Percentiles rank a stretch among this genome's conserved stretches.
Evolutionary conservation across 2,888 invertebrate species (phyloP).

Genomic region (Heliconius ismenius): DNA sequence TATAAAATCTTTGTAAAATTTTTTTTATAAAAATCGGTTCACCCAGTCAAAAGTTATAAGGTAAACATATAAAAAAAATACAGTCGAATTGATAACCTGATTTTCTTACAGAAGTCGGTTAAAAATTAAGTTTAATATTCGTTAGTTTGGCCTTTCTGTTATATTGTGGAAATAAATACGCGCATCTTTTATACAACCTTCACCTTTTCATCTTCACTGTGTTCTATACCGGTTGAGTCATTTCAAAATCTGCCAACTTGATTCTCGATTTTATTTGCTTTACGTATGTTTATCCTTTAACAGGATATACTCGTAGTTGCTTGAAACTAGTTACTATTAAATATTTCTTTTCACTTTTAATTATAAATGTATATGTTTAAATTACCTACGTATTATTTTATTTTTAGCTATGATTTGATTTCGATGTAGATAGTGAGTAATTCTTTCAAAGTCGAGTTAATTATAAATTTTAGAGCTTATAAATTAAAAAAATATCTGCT

Average conservation of each 20-base stretch:
- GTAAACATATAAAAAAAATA: too few relatives aligned
- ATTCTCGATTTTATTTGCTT: constrained; percentile 1
- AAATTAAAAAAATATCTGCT: too few relatives aligned
- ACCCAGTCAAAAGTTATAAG: too few relatives aligned
- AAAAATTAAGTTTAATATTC: background rate
- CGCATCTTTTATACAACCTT: constrained; percentile 51
- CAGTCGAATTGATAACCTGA: too few relatives aligned
- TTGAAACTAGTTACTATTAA: background rate
- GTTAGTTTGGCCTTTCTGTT: background rate
- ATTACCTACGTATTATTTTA: background rate
- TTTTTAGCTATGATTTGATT: background rate
- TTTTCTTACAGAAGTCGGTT: too few relatives aligned
- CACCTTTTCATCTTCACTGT: constrained; percentile 60
- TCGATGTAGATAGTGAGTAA: background rate
- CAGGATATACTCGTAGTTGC: background rate
- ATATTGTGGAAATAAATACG: constrained; percentile 12
- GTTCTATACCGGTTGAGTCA: constrained; percentile 50
- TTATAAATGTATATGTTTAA: background rate
- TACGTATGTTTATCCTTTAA: background rate
- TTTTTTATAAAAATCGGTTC: too few relatives aligned
- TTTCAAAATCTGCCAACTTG: constrained; percentile 43
- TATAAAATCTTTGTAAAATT: too few relatives aligned
- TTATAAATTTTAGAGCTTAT: background rate
- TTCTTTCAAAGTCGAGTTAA: background rate
- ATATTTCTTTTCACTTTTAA: constrained; percentile 4